These are phyloP conservation scores for Branchellion lobata DNA, from an alignment of 2,888 invertebrate genomes.

Conservation along the genomic window DNA sequence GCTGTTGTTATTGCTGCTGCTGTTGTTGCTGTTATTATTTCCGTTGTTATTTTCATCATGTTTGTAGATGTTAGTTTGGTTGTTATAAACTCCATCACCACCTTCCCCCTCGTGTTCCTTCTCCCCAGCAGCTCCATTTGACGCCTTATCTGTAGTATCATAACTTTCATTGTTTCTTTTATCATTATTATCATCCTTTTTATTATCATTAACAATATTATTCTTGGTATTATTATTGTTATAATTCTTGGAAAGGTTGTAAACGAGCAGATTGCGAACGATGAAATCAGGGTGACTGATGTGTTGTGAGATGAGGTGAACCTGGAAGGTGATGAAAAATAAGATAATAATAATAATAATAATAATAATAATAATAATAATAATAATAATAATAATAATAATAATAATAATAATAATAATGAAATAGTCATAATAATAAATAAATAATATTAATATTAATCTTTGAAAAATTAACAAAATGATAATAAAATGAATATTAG, in stretches of 20 bases:
- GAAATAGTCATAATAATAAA: background rate
- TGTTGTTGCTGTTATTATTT: background rate
- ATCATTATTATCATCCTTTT: background rate
- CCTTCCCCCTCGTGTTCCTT: too few relatives aligned
- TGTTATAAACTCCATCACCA: too few relatives aligned
- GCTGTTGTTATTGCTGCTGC: too few relatives aligned
- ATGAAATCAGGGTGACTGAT: conserved; percentile 33
- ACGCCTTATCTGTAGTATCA: too few relatives aligned
- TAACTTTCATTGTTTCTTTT: too few relatives aligned
- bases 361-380: background rate
- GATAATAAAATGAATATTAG: background rate
- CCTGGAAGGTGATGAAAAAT: background rate
- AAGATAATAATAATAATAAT: background rate
- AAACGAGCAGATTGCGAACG: conserved; percentile 35
- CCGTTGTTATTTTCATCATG: background rate
- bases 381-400: background rate
- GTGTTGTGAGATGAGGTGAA: conserved; percentile 40
- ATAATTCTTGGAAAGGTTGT: background rate
- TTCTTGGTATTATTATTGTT: background rate
- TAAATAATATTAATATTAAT: background rate
- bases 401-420: conserved; percentile 5
- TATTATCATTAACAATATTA: background rate
- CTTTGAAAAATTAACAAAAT: background rate
- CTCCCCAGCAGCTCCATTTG: too few relatives aligned
- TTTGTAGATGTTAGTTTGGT: background rate